Evolutionary conservation across 2,113 vertebrate species (phyloP).

Genomic region (Callorhinus ursinus): DNA sequence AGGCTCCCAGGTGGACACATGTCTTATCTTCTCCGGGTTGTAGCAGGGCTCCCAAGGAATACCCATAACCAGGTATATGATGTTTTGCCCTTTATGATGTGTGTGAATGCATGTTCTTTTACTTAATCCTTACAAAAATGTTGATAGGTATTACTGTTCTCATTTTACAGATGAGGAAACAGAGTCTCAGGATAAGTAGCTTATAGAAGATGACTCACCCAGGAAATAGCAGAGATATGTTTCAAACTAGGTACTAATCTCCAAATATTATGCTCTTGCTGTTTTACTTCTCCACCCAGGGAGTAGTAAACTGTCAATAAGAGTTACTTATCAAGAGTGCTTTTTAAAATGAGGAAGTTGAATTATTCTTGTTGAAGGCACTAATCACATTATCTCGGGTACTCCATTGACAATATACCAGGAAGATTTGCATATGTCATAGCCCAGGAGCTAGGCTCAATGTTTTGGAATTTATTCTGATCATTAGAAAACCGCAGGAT

Average conservation of each 20-base stretch:
- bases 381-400: not conserved
- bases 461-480: constrained; percentile 41
- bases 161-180: constrained; percentile 67
- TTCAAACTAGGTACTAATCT: constrained; percentile 1
- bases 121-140: constrained; percentile 47
- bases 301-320: not conserved
- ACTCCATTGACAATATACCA: not conserved
- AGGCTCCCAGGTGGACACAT: not conserved
- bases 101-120: not conserved
- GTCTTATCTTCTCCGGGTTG: not conserved
- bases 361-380: constrained; percentile 40
- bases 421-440: not conserved
- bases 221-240: constrained; percentile 37
- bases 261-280: not conserved
- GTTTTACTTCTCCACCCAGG: constrained; percentile 51
- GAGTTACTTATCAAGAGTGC: constrained; percentile 18
- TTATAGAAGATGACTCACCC: constrained; percentile 56
- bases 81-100: not conserved
- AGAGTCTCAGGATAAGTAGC: constrained; percentile 33
- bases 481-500: constrained; percentile 56
- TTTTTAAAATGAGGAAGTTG: constrained; percentile 46
- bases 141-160: constrained; percentile 34
- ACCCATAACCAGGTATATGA: not conserved
- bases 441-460: not conserved
- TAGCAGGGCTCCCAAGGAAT: not conserved